phyloP scores from a whole-genome alignment of 2,113 vertebrate genomes.

The Pterocles gutturalis region DNA sequence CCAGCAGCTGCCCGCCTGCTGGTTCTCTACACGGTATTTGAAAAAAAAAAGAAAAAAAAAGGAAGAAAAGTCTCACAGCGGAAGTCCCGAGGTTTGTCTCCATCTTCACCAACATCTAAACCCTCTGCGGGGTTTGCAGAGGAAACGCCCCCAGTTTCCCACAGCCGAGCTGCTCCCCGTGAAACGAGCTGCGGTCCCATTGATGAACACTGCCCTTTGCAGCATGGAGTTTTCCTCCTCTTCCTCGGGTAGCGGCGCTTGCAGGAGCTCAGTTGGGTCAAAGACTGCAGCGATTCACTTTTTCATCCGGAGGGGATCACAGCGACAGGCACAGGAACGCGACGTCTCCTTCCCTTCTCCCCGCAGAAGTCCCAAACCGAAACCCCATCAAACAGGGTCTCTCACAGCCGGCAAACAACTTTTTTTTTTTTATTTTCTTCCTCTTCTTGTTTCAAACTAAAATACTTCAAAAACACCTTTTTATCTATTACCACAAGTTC shows the following conservation, averaged over 20 bases:
- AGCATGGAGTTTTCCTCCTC: rapidly evolving
- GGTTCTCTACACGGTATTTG: rapidly evolving
- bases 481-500: neutral
- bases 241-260: rapidly evolving
- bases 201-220: rapidly evolving
- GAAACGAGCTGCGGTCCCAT: neutral
- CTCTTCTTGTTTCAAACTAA: neutral
- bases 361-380: rapidly evolving
- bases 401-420: rapidly evolving
- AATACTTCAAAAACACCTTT: neutral
- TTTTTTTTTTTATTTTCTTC: neutral
- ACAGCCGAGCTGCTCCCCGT: neutral
- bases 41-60: no score
- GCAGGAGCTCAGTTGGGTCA: rapidly evolving
- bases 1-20: neutral
- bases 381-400: neutral
- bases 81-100: neutral
- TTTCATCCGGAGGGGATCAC: neutral
- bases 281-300: rapidly evolving
- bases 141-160: neutral
- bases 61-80: neutral
- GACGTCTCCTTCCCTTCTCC: neutral
- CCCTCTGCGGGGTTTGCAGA: neutral
- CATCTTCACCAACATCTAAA: neutral
- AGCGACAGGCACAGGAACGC: neutral